Percentiles rank a stretch among this genome's conserved stretches.
Conservation (phyloP, 2,113 vertebrate species). For the Boulengerochromis microlepis region DNA sequence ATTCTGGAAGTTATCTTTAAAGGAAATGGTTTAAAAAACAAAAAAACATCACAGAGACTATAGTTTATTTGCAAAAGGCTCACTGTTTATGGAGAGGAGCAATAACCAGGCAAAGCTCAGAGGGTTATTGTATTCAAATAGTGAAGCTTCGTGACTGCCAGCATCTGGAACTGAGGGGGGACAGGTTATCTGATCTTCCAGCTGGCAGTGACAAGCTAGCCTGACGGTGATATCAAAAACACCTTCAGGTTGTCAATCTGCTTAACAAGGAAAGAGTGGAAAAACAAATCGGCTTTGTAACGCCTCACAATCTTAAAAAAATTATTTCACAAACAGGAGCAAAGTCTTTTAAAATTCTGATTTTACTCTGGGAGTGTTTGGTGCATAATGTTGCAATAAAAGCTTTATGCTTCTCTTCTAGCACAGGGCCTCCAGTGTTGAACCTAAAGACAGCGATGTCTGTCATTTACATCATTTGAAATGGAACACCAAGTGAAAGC, state of each 20-base stretch:
- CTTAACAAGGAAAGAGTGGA: neutral
- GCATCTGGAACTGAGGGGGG: neutral
- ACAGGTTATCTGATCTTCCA: conserved; percentile 23
- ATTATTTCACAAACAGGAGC: neutral
- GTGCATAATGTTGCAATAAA: neutral
- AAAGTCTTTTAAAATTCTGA: neutral
- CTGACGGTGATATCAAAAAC: conserved; percentile 28
- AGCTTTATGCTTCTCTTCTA: neutral
- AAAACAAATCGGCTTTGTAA: neutral
- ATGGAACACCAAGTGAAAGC: neutral
- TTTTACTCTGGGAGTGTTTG: neutral
- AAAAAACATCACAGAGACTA: neutral
- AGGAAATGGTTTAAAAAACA: conserved; percentile 34
- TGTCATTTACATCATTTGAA: neutral
- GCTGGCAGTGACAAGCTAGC: conserved; percentile 12
- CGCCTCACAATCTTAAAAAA: neutral
- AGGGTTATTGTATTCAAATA: conserved; percentile 32
- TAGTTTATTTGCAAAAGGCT: conserved; percentile 7
- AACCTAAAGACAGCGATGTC: neutral
- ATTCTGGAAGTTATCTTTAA: conserved; percentile 51
- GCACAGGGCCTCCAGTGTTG: neutral
- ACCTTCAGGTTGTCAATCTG: conserved; percentile 20
- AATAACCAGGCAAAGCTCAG: neutral
- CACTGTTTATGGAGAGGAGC: neutral
- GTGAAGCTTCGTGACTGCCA: neutral